A percentile compares a stretch with the other conserved stretches of the same genome.
Evolutionary conservation across 1,140 invertebrate species (phyloP).

Genomic region (Musca vetustissima): DNA sequence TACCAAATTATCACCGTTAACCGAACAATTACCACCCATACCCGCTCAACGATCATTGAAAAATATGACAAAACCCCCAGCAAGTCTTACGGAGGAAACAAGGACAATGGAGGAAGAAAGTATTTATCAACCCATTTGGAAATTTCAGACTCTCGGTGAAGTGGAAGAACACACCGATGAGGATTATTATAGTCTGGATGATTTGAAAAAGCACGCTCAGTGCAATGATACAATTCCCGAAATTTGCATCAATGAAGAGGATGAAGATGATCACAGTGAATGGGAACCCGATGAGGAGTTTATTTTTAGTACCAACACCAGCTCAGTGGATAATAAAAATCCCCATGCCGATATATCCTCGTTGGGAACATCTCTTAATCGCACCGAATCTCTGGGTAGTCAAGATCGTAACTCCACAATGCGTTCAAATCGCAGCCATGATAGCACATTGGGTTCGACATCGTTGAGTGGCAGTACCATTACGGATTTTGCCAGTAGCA

Average conservation of each 20-base stretch:
- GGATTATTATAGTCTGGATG: conserved; percentile 28
- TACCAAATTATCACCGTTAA: neutral
- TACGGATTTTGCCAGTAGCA: conserved; percentile 39
- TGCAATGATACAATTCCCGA: conserved; percentile 15
- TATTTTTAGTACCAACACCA: conserved; percentile 37
- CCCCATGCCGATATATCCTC: neutral
- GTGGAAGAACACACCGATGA: conserved; percentile 34
- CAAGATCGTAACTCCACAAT: neutral
- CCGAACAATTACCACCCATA: neutral
- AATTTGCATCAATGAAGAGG: conserved; percentile 23
- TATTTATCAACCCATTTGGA: conserved; percentile 55
- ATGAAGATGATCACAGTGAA: conserved; percentile 48
- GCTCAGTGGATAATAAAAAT: conserved; percentile 8
- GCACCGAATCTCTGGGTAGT: neutral
- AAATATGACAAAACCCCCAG: neutral
- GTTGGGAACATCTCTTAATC: neutral
- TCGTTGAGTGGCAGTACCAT: conserved; percentile 45
- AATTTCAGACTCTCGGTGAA: conserved; percentile 47
- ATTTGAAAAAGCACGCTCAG: neutral
- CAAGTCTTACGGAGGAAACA: neutral
- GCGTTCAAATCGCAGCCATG: neutral
- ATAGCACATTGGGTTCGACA: neutral
- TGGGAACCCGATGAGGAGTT: conserved; percentile 54
- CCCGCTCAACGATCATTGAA: neutral
- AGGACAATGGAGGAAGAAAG: conserved; percentile 35